A percentile compares a stretch with the other conserved stretches of the same genome.
Conservation (phyloP, 2,797 vertebrate genomes). For the Anas bahamensis region DNA sequence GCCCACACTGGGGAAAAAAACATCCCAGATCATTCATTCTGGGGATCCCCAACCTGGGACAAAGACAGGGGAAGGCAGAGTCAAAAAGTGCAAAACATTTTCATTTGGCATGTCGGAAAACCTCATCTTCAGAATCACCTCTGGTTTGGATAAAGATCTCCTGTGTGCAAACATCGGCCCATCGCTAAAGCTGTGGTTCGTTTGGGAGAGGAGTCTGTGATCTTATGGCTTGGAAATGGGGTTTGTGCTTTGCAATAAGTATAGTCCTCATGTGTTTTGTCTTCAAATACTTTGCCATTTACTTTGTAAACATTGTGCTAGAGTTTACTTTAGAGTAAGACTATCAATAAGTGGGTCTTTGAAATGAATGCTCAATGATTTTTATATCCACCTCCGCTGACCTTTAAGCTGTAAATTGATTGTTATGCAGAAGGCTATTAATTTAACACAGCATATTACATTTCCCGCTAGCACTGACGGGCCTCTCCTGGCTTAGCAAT, state of each 20-base stretch:
- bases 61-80: not conserved
- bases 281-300: not conserved
- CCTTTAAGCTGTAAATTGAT: conserved; percentile 48
- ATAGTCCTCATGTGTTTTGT: not conserved
- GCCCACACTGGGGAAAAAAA: not conserved
- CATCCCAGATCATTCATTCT: fast-evolving
- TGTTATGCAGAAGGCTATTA: conserved; percentile 49
- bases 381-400: conserved; percentile 39
- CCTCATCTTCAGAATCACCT: not conserved
- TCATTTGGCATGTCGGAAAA: not conserved
- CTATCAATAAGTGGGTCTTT: not conserved
- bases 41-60: not conserved
- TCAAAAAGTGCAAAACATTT: not conserved
- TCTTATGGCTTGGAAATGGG: not conserved
- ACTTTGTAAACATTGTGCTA: not conserved
- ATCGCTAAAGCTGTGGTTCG: not conserved
- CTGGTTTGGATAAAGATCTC: not conserved
- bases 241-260: not conserved
- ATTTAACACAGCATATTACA: conserved; percentile 48
- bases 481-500: conserved; percentile 6
- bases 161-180: not conserved
- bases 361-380: conserved; percentile 24
- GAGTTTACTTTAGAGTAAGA: not conserved
- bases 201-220: not conserved
- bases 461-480: conserved; percentile 13